A percentile compares a stretch with the other conserved stretches of the same genome.
phyloP scores from a whole-genome alignment of 2,113 vertebrate genomes.

The Dolichotis patagonum region DNA sequence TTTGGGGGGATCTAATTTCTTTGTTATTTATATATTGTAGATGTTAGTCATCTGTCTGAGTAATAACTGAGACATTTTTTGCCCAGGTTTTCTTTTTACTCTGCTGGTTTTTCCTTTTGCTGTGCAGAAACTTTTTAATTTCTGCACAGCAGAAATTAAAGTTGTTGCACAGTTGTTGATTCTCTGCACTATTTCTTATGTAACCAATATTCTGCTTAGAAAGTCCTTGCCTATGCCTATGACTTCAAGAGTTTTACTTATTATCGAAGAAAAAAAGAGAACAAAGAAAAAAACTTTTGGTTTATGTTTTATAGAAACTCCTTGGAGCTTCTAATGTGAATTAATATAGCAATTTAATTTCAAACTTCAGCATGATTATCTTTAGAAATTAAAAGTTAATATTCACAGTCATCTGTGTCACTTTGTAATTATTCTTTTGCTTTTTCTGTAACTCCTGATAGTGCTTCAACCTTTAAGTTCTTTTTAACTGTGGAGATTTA shows the following conservation, averaged over 20 bases:
- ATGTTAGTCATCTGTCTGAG: not conserved
- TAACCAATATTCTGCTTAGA: not conserved
- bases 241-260: not conserved
- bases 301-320: not conserved
- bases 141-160: no score
- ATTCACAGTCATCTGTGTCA: not conserved
- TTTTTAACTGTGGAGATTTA: slow-evolving; percentile 48
- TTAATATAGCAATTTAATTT: slow-evolving; percentile 51
- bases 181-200: not conserved
- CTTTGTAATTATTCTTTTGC: slow-evolving; percentile 10
- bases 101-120: not conserved
- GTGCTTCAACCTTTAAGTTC: slow-evolving; percentile 50
- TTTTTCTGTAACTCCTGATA: slow-evolving; percentile 16
- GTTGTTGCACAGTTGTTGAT: not conserved
- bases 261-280: not conserved
- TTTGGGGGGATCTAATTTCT: not conserved
- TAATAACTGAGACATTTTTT: not conserved
- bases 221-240: not conserved
- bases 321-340: not conserved
- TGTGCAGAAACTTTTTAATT: not conserved
- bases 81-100: not conserved
- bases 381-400: slow-evolving; percentile 43
- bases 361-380: not conserved
- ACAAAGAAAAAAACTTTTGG: not conserved
- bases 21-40: not conserved